Percentiles rank a stretch among this genome's conserved stretches.
These are phyloP conservation scores for Barypeithes pellucidus DNA, from an alignment of 2,888 invertebrate genomes.

Conservation along the genomic window DNA sequence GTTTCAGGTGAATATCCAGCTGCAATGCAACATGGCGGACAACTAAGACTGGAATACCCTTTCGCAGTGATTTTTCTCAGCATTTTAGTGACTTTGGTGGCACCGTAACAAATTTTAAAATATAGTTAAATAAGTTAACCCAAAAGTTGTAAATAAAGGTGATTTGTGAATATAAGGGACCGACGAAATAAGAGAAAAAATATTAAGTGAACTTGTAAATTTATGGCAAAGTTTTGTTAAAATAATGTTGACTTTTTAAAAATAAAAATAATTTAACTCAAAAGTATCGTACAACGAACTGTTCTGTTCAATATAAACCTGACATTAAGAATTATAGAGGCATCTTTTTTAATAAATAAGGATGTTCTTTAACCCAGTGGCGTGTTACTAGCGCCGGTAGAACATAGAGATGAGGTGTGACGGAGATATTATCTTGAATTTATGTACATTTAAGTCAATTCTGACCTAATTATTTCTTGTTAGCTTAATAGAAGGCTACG, in stretches of 20 bases:
- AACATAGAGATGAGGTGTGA: no score
- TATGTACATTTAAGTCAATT: no score
- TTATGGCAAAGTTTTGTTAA: neutral
- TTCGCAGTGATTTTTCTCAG: slow-evolving; percentile 81
- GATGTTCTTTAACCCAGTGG: neutral
- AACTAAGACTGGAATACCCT: slow-evolving; percentile 81
- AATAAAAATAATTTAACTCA: neutral
- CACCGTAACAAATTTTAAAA: slow-evolving; percentile 67
- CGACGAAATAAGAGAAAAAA: neutral
- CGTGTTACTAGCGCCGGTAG: no score
- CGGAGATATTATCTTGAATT: no score
- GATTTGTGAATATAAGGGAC: neutral
- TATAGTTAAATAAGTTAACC: neutral
- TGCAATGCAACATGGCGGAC: slow-evolving; percentile 88
- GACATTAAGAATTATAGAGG: neutral
- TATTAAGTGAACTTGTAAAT: neutral
- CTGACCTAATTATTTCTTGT: no score
- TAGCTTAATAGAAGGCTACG: no score
- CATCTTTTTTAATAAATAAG: neutral
- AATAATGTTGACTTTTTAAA: neutral
- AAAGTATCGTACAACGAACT: neutral
- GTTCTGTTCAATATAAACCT: neutral
- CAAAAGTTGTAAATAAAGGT: neutral
- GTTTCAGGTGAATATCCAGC: slow-evolving; percentile 87
- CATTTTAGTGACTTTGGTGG: slow-evolving; percentile 77